Evolutionary conservation across 2,888 invertebrate species (phyloP).

Genomic region (Notodonta dromedarius): DNA sequence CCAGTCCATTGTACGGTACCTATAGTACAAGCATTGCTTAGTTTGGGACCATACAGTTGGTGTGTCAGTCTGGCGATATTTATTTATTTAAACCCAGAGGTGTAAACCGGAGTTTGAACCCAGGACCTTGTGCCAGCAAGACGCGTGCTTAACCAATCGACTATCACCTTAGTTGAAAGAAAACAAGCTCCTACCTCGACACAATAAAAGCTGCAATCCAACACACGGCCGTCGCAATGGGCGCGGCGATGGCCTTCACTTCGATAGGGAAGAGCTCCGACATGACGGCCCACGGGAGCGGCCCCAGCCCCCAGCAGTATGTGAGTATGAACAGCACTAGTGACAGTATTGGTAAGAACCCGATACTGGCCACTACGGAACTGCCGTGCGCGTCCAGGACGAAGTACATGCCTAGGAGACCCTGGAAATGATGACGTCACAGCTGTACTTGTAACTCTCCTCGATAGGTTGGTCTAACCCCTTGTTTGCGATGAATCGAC

Average conservation of each 20-base stretch:
- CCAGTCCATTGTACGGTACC: too few species aligned
- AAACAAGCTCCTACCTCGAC: slow-evolving; percentile 80
- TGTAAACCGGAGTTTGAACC: too few species aligned
- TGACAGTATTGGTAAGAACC: slow-evolving; percentile 67
- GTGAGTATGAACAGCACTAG: slow-evolving; percentile 88
- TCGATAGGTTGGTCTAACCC: too few species aligned
- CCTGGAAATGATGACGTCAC: slow-evolving; percentile 52
- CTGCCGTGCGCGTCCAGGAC: slow-evolving; percentile 74
- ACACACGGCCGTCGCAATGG: slow-evolving; percentile 89
- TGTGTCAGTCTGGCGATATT: too few species aligned
- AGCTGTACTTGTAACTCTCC: neutral
- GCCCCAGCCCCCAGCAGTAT: slow-evolving; percentile 90
- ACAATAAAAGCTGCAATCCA: slow-evolving; percentile 90
- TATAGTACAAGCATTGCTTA: too few species aligned
- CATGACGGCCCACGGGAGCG: slow-evolving; percentile 92
- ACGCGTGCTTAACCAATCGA: too few species aligned
- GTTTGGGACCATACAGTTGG: too few species aligned
- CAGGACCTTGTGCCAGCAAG: too few species aligned
- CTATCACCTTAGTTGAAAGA: too few species aligned
- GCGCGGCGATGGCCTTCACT: slow-evolving; percentile 89
- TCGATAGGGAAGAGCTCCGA: slow-evolving; percentile 92
- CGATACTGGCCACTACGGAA: slow-evolving; percentile 71
- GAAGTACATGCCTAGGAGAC: slow-evolving; percentile 86
- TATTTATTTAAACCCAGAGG: too few species aligned
- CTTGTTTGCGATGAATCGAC: too few species aligned